phyloP scores from a whole-genome alignment of 2,797 vertebrate species.

The Danio kyathit region DNA sequence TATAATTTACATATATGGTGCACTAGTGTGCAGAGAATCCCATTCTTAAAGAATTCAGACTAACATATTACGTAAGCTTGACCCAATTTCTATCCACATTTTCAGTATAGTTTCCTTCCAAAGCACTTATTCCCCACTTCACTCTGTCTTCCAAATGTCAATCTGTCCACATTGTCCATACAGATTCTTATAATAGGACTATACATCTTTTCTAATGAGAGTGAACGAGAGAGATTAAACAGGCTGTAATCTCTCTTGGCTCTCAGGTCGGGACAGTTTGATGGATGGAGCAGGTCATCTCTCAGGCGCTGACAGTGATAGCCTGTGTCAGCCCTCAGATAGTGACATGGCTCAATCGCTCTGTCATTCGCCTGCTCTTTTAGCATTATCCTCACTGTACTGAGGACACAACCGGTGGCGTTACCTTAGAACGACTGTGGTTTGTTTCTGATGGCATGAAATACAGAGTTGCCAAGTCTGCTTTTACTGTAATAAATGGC shows the following conservation, averaged over 20 bases:
- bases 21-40: not conserved
- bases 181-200: constrained; percentile 62
- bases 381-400: constrained; percentile 47
- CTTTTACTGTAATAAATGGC: too few species aligned
- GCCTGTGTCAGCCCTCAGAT: constrained; percentile 68
- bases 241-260: constrained; percentile 45
- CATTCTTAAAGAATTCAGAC: not conserved
- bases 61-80: not conserved
- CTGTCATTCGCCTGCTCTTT: constrained; percentile 28
- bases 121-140: constrained; percentile 12
- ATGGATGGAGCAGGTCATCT: constrained; percentile 69
- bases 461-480: not conserved
- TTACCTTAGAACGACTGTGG: constrained; percentile 43
- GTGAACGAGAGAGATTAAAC: constrained; percentile 56
- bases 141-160: constrained; percentile 41
- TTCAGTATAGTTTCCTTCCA: constrained; percentile 54
- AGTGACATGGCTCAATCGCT: constrained; percentile 61
- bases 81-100: not conserved
- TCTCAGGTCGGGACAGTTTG: constrained; percentile 57
- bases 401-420: constrained; percentile 55
- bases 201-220: constrained; percentile 62
- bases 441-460: constrained; percentile 35
- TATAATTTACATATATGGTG: not conserved
- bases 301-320: constrained; percentile 69
- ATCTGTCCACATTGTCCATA: constrained; percentile 38